Conservation (phyloP, 2,888 invertebrate genomes). For the Rotaria sp. region DNA sequence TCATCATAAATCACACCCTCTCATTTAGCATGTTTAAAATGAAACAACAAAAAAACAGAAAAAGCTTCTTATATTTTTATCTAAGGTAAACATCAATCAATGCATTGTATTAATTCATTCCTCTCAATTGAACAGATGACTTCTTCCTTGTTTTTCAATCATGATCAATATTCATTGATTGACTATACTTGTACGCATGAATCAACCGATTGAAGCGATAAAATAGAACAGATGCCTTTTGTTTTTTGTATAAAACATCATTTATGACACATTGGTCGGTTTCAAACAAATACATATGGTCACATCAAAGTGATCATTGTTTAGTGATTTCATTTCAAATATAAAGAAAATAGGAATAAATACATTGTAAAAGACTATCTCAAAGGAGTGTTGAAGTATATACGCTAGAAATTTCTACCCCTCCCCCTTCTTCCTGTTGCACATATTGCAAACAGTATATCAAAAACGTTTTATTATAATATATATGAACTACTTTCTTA, state of each 20-base stretch:
- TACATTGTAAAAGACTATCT: no score
- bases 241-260: background rate
- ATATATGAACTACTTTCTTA: no score
- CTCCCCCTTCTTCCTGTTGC: no score
- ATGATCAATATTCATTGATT: background rate
- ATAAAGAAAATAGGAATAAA: background rate
- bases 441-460: no score
- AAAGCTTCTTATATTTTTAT: background rate
- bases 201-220: background rate
- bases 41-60: background rate
- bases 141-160: conserved; percentile 21
- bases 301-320: background rate
- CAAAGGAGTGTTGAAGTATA: no score
- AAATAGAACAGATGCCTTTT: background rate
- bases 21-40: background rate
- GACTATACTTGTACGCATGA: background rate
- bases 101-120: background rate
- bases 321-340: background rate
- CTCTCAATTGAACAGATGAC: conserved; percentile 8
- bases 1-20: background rate
- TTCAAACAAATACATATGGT: background rate
- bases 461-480: no score
- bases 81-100: background rate
- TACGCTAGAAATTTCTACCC: no score
- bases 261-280: background rate